Percentiles rank a stretch among this genome's conserved stretches.
Conservation (phyloP, 2,888 invertebrate species). For the Sericinus montela region DNA sequence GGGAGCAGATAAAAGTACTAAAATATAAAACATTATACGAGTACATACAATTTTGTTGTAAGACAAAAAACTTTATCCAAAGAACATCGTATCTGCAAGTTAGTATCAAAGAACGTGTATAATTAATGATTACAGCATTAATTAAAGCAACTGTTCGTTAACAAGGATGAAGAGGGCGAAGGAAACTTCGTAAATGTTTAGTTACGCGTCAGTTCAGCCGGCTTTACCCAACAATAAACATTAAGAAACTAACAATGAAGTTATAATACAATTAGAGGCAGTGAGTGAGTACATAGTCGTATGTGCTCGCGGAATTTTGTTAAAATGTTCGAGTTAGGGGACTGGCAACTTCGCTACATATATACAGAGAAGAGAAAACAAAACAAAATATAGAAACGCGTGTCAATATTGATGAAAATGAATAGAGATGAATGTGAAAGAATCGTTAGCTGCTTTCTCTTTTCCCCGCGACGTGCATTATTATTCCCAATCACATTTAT, state of each 20-base stretch:
- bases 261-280: conserved; percentile 15
- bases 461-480: no score
- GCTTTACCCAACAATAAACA: conserved; percentile 13
- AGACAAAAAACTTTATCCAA: background rate
- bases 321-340: background rate
- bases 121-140: conserved; percentile 8
- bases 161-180: conserved; percentile 2
- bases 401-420: conserved; percentile 7
- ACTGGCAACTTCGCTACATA: background rate
- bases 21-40: no score
- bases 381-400: conserved; percentile 3
- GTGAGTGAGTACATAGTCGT: background rate
- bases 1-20: no score
- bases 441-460: no score
- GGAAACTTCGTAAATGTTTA: conserved; percentile 12
- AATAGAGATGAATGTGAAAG: no score
- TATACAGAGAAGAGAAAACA: no score
- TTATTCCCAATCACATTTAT: no score
- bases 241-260: conserved; percentile 16
- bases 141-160: conserved; percentile 5
- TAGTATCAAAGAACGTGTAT: conserved; percentile 6
- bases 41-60: no score
- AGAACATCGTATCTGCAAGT: background rate
- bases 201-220: conserved; percentile 4
- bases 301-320: conserved; percentile 6